Conservation (phyloP, 2,113 vertebrate species). For the Pelodiscus sinensis region DNA sequence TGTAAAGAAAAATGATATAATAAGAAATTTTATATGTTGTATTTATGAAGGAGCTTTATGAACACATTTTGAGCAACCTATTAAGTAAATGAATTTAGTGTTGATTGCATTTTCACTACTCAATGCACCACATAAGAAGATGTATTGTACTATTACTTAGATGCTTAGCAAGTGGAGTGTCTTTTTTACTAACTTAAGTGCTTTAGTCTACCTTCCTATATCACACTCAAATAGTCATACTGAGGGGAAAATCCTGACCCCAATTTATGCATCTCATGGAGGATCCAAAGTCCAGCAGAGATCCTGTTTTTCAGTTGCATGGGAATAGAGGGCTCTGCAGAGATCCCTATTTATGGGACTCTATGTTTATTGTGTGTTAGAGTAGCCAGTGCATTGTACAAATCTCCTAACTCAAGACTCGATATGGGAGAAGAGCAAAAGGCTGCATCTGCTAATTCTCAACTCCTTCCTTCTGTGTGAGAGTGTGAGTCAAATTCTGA, state of each 20-base stretch:
- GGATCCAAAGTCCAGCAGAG: neutral
- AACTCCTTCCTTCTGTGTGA: neutral
- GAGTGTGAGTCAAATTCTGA: neutral
- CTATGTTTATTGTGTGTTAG: neutral
- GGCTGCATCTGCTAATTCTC: constrained; percentile 37
- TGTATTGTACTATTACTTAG: neutral
- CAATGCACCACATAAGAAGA: neutral
- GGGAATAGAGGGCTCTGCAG: neutral
- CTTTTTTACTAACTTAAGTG: neutral
- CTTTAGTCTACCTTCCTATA: neutral
- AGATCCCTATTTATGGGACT: neutral
- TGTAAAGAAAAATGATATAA: neutral
- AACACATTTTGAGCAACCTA: neutral
- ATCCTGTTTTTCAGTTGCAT: neutral
- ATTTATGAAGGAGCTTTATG: neutral
- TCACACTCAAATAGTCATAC: neutral
- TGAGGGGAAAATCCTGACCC: neutral
- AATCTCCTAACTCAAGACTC: neutral
- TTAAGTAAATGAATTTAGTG: neutral
- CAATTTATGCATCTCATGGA: rapidly evolving
- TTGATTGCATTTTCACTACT: neutral
- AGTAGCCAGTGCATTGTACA: rapidly evolving
- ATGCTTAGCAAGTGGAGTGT: neutral
- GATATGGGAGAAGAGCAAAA: constrained; percentile 1
- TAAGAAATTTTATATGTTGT: neutral